Evolutionary conservation across 2,113 vertebrate species (phyloP).

Genomic region (Triplophysa rosa): DNA sequence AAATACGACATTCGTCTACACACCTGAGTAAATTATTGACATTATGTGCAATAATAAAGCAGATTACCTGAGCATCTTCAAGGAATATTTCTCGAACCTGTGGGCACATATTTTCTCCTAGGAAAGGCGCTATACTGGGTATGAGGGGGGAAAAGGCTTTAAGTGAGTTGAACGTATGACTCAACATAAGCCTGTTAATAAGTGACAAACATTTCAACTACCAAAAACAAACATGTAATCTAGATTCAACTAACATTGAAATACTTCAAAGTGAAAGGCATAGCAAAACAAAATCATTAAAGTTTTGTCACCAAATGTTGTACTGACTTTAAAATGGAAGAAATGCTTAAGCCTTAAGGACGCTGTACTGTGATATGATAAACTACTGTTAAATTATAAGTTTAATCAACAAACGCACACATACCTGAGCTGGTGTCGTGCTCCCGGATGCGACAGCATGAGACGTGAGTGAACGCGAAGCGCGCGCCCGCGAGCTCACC

Average conservation of each 20-base stretch:
- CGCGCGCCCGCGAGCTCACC: not conserved
- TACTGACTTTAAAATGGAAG: not conserved
- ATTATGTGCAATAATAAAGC: not conserved
- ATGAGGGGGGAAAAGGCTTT: not conserved
- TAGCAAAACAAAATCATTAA: not conserved
- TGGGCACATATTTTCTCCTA: conserved; percentile 42
- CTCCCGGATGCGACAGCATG: conserved; percentile 34
- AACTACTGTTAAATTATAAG: not conserved
- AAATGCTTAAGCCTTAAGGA: too few relatives aligned
- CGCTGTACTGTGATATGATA: too few relatives aligned
- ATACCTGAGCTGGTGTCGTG: not conserved
- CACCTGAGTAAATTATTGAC: not conserved
- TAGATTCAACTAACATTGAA: not conserved
- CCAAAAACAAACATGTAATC: not conserved
- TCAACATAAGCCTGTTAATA: not conserved
- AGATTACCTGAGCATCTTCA: conserved; percentile 87
- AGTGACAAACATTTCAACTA: not conserved
- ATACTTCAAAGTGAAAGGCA: not conserved
- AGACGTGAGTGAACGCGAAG: not conserved
- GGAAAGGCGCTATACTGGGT: not conserved
- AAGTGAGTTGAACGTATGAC: not conserved
- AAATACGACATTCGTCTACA: not conserved
- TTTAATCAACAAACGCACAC: not conserved
- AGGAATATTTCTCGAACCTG: conserved; percentile 89
- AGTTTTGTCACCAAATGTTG: not conserved